Base-by-base conservation (phyloP, 2,888 invertebrate genomes). In the Brachypalpus laphriformis region DNA sequence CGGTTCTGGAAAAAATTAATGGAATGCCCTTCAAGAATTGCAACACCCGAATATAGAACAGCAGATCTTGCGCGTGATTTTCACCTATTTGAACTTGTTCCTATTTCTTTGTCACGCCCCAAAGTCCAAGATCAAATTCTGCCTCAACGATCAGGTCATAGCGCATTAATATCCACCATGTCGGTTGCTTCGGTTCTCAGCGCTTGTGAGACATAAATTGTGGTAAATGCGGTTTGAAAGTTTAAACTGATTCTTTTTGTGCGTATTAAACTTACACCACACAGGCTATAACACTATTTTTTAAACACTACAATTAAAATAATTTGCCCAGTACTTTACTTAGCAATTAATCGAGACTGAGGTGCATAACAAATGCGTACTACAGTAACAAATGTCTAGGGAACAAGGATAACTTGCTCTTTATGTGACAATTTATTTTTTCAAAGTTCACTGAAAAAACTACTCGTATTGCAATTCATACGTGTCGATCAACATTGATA, bases 61-160 rank as follows among this genome's bases (percentile, higher is more conserved):
- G 25, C 25, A 2, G 5, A 25, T 5, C 25, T 4, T 25, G 2
- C 25, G 25, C 5, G 25, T 25, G 25, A 5, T 25, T n/a, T n/a
- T n/a, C n/a, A n/a, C n/a, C n/a, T n/a, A n/a, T n/a, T 25, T 25
- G 25, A 25, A 4, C 2, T 25, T 25, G 2, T 25, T 5, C 25
- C 25, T 4, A 25, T 25, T 25, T 25, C 3, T 25, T 4, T 25
- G 25, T 25, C 25, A 25, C 25, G 25, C 77, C 82, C 37, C 71
- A 83, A 83, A 83, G 83, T 83, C 83, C 83, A 83, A 83, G 83
- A 83, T 70, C 83, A 83, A 80, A 80, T 65, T 80, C 68, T 51
- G 63, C 37, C 28, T 34, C 70, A 28, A 18, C 63, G 70, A 57
- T 42, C 68, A 70, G 56, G 49, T 66, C 68, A 40, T 49, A 68